Conservation (phyloP, 2,113 vertebrate species). For the Felis chaus region DNA sequence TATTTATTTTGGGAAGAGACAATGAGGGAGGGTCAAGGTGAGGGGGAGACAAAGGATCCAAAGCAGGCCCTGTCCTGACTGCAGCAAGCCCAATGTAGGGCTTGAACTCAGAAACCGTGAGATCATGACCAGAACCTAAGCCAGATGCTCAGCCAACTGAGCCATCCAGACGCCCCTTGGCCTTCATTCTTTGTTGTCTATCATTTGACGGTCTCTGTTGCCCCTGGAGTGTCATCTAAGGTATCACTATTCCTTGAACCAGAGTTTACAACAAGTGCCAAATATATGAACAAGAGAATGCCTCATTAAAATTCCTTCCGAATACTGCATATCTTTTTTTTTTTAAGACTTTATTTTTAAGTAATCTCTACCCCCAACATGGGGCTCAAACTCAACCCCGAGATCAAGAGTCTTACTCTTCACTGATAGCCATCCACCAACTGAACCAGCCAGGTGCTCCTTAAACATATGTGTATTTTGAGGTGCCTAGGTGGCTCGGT, state of each 20-base stretch:
- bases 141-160: too few relatives aligned
- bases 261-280: neutral
- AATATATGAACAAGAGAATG: neutral
- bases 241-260: neutral
- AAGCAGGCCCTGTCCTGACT: too few relatives aligned
- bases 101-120: too few relatives aligned
- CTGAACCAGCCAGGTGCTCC: neutral
- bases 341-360: neutral
- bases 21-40: too few relatives aligned
- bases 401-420: neutral
- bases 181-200: too few relatives aligned
- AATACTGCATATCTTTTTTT: neutral
- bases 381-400: neutral
- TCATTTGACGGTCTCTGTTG: neutral
- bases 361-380: neutral
- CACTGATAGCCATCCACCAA: neutral
- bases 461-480: neutral
- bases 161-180: too few relatives aligned
- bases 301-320: slow-evolving; percentile 1
- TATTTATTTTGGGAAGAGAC: too few relatives aligned
- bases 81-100: too few relatives aligned
- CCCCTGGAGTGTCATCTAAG: neutral
- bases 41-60: too few relatives aligned
- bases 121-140: too few relatives aligned
- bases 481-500: too few relatives aligned